Base-by-base conservation (phyloP, 2,113 vertebrate genomes). In the Lichenostomus cassidix region DNA sequence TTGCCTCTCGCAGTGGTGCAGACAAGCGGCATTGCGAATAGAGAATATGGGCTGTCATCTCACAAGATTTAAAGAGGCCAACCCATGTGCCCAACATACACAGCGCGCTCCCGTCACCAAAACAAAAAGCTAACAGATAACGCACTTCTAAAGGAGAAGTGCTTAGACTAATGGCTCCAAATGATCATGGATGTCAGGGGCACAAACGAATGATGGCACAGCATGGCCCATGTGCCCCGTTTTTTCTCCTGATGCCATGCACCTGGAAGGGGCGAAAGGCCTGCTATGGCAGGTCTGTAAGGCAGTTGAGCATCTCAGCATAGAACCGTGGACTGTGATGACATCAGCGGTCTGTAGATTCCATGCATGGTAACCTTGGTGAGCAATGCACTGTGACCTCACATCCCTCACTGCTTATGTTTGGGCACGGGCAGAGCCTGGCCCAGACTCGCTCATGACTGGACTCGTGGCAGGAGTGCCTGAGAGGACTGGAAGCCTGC, bases 201-300 rank as follows among this genome's bases (percentile, higher is more conserved):
- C 37, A 42, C 0, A 0, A 68, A 59, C 0, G 2, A 59, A 42
- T 44, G 53, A 50, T 52, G 53, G 62, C 53, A 86, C 17, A 59
- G 27, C 44, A 37, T 7, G 7, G 22, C 25, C 24, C 62, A 58
- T 0, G 0, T 12, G 42, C 8, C 10, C 16, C 21, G 31, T 31
- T 59, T 76, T 50, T 59, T 31, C 15, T 35, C 37, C 53, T 22
- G 44, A 11, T 59, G 31, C 21, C 1, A 1, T 50, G 44, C 18
- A 46, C 15, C 12, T 53, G 73, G 73, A 28, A 68, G 22, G 39
- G 12, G 10, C 25, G 7, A 46, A 53, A 69, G 55, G 53, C 13
- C 37, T 59, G 21, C 31, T 52, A 5, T 18, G 12, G 46, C 63
- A 87, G 28, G 21, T 60, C 23, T 44, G 23, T 33, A 28, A 79